A percentile compares a stretch with the other conserved stretches of the same genome.
These are phyloP conservation scores for Dreissena polymorpha DNA, from an alignment of 1,140 invertebrate species.

Conservation along the genomic window DNA sequence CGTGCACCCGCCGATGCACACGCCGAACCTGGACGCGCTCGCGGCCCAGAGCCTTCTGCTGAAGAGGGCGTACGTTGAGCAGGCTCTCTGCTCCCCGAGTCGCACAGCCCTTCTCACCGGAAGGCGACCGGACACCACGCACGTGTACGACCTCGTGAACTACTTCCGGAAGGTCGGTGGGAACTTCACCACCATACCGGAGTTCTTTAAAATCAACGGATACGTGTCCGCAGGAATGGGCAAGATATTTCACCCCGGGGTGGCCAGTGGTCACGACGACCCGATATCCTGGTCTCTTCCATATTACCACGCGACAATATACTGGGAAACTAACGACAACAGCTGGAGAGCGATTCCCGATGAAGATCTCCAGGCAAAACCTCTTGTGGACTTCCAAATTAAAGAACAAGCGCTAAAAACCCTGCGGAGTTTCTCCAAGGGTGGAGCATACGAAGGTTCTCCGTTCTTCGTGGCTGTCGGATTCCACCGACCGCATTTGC, in stretches of 20 bases:
- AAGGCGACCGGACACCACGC: constrained; percentile 88
- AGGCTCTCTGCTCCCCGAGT: constrained; percentile 82
- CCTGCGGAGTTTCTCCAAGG: constrained; percentile 7
- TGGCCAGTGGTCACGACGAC: constrained; percentile 30
- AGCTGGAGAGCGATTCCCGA: constrained; percentile 41
- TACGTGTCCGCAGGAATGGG: constrained; percentile 89
- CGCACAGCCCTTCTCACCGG: constrained; percentile 92
- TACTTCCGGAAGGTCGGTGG: constrained; percentile 89
- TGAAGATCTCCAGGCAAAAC: constrained; percentile 24
- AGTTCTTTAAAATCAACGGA: constrained; percentile 89
- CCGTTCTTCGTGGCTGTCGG: constrained; percentile 87
- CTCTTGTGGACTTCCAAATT: constrained; percentile 33
- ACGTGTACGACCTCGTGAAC: constrained; percentile 86
- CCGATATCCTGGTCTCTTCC: constrained; percentile 51
- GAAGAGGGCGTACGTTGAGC: constrained; percentile 79
- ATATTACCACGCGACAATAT: constrained; percentile 42
- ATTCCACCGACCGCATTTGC: constrained; percentile 93
- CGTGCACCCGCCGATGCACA: constrained; percentile 81
- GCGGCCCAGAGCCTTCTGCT: constrained; percentile 83
- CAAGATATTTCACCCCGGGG: constrained; percentile 89
- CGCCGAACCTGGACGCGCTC: constrained; percentile 88
- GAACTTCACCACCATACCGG: constrained; percentile 91
- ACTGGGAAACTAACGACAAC: constrained; percentile 15
- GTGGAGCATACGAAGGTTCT: not conserved
- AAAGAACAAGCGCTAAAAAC: constrained; percentile 31